These are phyloP conservation scores for Notoglanidium macrostoma DNA, from an alignment of 2,797 vertebrate genomes.

Conservation along the genomic window DNA sequence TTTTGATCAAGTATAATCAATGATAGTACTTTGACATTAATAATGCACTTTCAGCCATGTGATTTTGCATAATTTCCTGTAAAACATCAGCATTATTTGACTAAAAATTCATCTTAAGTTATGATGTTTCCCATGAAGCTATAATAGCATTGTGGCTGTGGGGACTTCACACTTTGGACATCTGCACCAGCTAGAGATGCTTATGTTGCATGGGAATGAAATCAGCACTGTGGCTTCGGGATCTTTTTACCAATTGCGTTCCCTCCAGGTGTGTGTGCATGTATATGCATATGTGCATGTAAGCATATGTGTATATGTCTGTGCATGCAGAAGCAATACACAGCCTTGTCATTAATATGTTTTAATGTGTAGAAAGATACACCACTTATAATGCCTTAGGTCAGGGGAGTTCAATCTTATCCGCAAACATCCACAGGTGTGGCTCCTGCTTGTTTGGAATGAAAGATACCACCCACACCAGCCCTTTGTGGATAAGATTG, in stretches of 20 bases:
- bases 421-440: neutral
- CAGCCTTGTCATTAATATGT: slow-evolving; percentile 12
- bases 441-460: neutral
- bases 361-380: neutral
- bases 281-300: neutral
- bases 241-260: slow-evolving; percentile 76
- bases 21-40: neutral
- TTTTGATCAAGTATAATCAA: neutral
- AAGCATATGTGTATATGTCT: slow-evolving; percentile 4
- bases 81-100: slow-evolving; percentile 1
- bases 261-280: slow-evolving; percentile 73
- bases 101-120: neutral
- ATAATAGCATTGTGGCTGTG: slow-evolving; percentile 78
- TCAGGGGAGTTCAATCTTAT: neutral
- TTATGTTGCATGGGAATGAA: slow-evolving; percentile 83
- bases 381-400: neutral
- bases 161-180: slow-evolving; percentile 72
- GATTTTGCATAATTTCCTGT: neutral
- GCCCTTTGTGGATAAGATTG: neutral
- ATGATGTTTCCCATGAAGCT: slow-evolving; percentile 61
- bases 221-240: slow-evolving; percentile 72
- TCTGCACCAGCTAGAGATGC: slow-evolving; percentile 78
- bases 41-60: neutral
- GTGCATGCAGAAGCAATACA: neutral
- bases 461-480: neutral